phyloP scores from a whole-genome alignment of 2,888 invertebrate genomes.

The Diadegma fenestrale region DNA sequence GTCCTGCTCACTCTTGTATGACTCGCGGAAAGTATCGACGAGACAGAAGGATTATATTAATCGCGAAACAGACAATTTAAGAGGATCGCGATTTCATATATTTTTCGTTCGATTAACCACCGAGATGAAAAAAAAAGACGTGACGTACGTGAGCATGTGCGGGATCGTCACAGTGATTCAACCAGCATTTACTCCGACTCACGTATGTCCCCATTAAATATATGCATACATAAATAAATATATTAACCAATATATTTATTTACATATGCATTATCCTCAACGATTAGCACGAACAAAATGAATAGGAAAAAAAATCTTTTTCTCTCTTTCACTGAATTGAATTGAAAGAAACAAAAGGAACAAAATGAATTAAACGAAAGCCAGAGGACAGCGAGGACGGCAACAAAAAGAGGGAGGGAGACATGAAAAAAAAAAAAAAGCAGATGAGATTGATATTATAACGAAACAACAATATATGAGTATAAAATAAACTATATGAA shows the following conservation, averaged over 20 bases:
- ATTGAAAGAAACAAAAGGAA: constrained; percentile 21
- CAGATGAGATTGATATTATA: constrained; percentile 75
- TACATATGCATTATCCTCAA: constrained; percentile 40
- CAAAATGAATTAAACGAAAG: constrained; percentile 36
- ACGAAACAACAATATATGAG: constrained; percentile 77
- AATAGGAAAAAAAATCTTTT: constrained; percentile 56
- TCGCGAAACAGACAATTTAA: constrained; percentile 18
- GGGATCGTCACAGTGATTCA: constrained; percentile 42
- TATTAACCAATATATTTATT: constrained; percentile 37
- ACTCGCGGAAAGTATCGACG: constrained; percentile 59
- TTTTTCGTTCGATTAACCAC: neutral
- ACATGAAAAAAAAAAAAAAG: constrained; percentile 66
- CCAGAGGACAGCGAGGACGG: constrained; percentile 43
- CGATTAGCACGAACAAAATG: constrained; percentile 46
- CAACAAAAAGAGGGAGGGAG: constrained; percentile 55
- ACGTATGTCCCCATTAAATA: constrained; percentile 20
- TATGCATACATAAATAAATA: constrained; percentile 28
- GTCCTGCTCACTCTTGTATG: constrained; percentile 63
- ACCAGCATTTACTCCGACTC: constrained; percentile 39
- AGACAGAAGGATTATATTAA: constrained; percentile 36
- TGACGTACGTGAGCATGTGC: constrained; percentile 20
- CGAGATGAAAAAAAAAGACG: constrained; percentile 43
- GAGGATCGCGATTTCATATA: neutral
- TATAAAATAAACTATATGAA: constrained; percentile 74
- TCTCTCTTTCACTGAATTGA: constrained; percentile 55